Conservation (phyloP, 2,113 vertebrate genomes). For the Plestiodon gilberti region DNA sequence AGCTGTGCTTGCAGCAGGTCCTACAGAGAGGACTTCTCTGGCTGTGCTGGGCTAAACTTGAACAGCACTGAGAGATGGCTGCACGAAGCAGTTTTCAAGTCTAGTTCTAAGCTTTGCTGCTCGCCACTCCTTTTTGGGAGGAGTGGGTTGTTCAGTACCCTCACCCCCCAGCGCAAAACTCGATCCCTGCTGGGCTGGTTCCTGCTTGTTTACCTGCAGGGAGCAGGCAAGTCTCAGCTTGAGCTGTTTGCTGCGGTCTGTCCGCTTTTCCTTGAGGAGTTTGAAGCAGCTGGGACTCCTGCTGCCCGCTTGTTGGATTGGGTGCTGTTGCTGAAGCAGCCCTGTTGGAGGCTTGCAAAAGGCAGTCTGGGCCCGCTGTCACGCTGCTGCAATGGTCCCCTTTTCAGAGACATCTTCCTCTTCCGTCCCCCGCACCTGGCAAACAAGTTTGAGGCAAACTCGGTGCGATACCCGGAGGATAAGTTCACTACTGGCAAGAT, state of each 20-base stretch:
- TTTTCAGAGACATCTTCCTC: slow-evolving; percentile 84
- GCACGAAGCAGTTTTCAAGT: background rate
- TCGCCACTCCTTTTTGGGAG: too few relatives aligned
- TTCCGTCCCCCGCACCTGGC: slow-evolving; percentile 87
- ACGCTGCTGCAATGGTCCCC: background rate
- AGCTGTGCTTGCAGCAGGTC: background rate
- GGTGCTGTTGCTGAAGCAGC: background rate
- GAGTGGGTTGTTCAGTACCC: too few relatives aligned
- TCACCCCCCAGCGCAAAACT: background rate
- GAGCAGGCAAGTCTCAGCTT: slow-evolving; percentile 18
- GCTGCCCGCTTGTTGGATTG: background rate
- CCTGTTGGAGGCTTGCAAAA: too few relatives aligned
- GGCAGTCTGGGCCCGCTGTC: background rate
- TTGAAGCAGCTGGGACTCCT: background rate
- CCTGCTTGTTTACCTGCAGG: background rate
- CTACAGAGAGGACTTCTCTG: background rate
- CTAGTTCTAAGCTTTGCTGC: background rate
- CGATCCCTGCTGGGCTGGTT: background rate
- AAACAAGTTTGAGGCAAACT: slow-evolving; percentile 94
- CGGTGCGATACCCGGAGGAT: slow-evolving; percentile 81
- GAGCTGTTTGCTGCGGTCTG: background rate
- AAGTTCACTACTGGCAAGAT: slow-evolving; percentile 90
- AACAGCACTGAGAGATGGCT: background rate
- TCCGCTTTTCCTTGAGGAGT: background rate
- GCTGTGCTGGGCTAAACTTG: background rate